Base-by-base conservation (phyloP, 2,113 vertebrate genomes). In the Pelmatolapia mariae region DNA sequence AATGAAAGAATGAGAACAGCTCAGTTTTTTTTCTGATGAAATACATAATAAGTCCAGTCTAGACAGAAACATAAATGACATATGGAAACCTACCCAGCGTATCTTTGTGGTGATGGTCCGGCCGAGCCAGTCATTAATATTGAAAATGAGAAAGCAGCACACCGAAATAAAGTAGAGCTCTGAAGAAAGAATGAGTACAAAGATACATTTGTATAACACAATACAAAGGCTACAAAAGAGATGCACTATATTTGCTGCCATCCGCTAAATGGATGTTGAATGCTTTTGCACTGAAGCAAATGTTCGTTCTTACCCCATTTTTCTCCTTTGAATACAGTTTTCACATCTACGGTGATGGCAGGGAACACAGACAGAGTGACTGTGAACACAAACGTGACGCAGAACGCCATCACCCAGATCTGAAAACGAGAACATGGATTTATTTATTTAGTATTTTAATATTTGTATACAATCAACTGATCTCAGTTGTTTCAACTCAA, bases 351-450 rank as follows among this genome's bases (percentile, higher is more conserved):
- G 0, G 98, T 98, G 83, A 98, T 93, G 1, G 97, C 97, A 0
- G 98, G 98, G 66, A 97, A 98, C 80, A 98, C 97, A 0, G 98
- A 97, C 57, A 98, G 96, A 1, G 98, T 98, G 81, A 98, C 97
- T 0, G 96, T 97, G 95, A 98, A 98, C 45, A 97, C 96, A 22
- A 98, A 94, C 0, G 97, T 97, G 45, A 98, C 97, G 22, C 97
- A 98, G 76, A 98, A 96, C 5, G 98, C 98, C 95, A 96, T 97
- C 89, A 97, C 95, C 97, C 97, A 97, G 87, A 98, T 96, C 98
- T 98, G 88, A 76, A 29, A 76, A 26, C 2, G 0, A 76, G 10
- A 12, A 76, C 22, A 3, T 15, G 15, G 24, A 57, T 61, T 61
- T 61, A 61, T 61, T 61, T 61, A 4, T 61, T 10, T 33, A 12